These are phyloP conservation scores for Sycophila texana DNA, from an alignment of 2,888 invertebrate genomes.

Conservation along the genomic window DNA sequence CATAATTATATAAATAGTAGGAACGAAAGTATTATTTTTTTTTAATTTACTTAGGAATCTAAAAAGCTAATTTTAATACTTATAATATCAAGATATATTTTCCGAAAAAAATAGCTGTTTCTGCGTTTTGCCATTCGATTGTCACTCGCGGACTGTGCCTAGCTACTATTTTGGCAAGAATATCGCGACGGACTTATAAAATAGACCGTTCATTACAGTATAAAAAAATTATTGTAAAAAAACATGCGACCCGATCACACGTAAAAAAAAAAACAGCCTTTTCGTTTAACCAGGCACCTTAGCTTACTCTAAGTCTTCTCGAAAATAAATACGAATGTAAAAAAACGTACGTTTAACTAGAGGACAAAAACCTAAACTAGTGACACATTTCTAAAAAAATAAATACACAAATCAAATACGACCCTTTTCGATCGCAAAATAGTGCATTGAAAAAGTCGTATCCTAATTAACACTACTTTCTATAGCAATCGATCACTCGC, in stretches of 20 bases:
- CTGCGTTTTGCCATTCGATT: conserved; percentile 47
- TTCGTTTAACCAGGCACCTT: conserved; percentile 71
- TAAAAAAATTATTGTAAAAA: conserved; percentile 57
- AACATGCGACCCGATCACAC: conserved; percentile 73
- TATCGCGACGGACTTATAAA: conserved; percentile 34
- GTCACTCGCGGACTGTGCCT: conserved; percentile 58
- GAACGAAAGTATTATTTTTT: too few species aligned
- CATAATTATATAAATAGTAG: too few species aligned
- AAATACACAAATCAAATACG: conserved; percentile 54
- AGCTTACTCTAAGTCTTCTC: conserved; percentile 69
- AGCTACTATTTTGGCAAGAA: conserved; percentile 59
- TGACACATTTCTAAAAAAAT: conserved; percentile 27
- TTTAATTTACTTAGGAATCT: too few species aligned
- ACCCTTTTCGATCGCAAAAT: conserved; percentile 38
- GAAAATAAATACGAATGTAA: conserved; percentile 70
- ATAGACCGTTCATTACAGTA: not conserved
- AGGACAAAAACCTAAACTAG: conserved; percentile 16
- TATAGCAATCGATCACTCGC: not conserved
- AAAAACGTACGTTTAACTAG: conserved; percentile 52
- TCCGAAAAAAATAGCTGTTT: conserved; percentile 26
- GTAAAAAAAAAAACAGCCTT: conserved; percentile 68
- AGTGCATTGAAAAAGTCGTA: not conserved
- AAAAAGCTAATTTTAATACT: too few species aligned
- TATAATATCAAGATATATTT: not conserved
- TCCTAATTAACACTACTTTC: not conserved